Conservation (phyloP, 2,113 vertebrate genomes). For the Pampusana beccarii region DNA sequence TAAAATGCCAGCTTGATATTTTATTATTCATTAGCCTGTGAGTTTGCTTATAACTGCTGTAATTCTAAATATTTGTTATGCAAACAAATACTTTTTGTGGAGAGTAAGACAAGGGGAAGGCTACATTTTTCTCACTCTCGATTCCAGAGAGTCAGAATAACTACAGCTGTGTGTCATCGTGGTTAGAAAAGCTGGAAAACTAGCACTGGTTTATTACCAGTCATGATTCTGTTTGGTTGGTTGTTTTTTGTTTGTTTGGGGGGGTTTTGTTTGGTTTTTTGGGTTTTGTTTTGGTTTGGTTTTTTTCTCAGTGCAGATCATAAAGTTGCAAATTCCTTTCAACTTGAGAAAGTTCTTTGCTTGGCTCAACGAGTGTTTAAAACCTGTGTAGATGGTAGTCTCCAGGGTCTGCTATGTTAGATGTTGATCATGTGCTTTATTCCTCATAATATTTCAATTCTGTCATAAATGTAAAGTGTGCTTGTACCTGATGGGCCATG, state of each 20-base stretch:
- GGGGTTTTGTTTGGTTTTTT: too few relatives aligned
- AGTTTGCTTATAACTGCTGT: not conserved
- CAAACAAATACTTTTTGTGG: not conserved
- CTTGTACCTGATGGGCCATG: not conserved
- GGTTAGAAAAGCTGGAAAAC: not conserved
- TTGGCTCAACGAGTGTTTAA: not conserved
- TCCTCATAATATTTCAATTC: not conserved
- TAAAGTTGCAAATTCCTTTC: not conserved
- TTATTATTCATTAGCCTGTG: not conserved
- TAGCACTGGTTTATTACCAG: not conserved
- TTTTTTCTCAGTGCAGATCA: not conserved
- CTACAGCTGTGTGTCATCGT: not conserved
- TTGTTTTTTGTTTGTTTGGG: too few relatives aligned
- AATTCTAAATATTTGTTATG: not conserved
- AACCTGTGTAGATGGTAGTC: not conserved
- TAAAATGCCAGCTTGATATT: conserved; percentile 10
- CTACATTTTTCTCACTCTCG: not conserved
- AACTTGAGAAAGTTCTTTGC: not conserved
- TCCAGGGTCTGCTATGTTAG: not conserved
- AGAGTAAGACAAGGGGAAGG: not conserved
- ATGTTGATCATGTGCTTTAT: not conserved
- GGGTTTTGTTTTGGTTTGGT: not conserved
- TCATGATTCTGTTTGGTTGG: too few relatives aligned
- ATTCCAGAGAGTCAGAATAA: not conserved
- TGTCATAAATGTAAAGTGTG: not conserved